Conservation (phyloP, 2,797 vertebrate genomes). For the Oryzias dopingdopingensis region DNA sequence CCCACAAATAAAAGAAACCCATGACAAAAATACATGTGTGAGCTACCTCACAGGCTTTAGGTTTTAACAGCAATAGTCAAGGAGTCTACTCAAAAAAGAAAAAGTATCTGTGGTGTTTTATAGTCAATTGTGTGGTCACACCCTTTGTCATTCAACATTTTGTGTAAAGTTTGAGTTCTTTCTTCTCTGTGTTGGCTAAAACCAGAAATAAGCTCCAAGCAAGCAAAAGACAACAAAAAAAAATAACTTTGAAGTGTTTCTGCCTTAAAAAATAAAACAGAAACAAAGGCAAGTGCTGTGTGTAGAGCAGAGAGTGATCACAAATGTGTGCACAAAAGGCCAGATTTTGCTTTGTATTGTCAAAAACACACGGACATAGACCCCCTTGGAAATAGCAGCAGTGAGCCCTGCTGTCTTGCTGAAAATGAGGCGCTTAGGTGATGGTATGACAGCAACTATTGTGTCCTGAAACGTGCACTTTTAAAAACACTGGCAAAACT, state of each 20-base stretch:
- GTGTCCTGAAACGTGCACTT: slow-evolving; percentile 44
- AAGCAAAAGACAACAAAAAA: too few species aligned
- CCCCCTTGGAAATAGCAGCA: slow-evolving; percentile 15
- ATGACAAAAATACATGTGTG: slow-evolving; percentile 18
- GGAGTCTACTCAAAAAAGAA: neutral
- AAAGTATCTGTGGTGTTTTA: slow-evolving; percentile 14
- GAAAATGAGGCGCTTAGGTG: slow-evolving; percentile 31
- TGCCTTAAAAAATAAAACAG: too few species aligned
- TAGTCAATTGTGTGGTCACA: slow-evolving; percentile 3
- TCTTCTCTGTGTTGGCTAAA: slow-evolving; percentile 9
- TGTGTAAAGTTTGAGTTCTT: slow-evolving; percentile 2
- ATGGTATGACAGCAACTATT: slow-evolving; percentile 59
- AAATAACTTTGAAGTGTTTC: too few species aligned
- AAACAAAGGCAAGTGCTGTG: too few species aligned
- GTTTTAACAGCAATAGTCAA: slow-evolving; percentile 9
- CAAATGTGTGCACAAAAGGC: neutral
- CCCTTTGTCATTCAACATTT: slow-evolving; percentile 22
- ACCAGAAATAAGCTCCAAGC: too few species aligned
- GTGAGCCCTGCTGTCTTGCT: slow-evolving; percentile 41
- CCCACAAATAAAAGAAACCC: slow-evolving; percentile 9
- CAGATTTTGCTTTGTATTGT: neutral
- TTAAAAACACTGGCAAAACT: slow-evolving; percentile 52
- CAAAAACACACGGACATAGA: slow-evolving; percentile 32
- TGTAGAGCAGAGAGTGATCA: neutral
- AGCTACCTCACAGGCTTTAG: slow-evolving; percentile 8